Evolutionary conservation across 2,888 invertebrate species (phyloP).

Genomic region (Pachliopta kotzebuea): DNA sequence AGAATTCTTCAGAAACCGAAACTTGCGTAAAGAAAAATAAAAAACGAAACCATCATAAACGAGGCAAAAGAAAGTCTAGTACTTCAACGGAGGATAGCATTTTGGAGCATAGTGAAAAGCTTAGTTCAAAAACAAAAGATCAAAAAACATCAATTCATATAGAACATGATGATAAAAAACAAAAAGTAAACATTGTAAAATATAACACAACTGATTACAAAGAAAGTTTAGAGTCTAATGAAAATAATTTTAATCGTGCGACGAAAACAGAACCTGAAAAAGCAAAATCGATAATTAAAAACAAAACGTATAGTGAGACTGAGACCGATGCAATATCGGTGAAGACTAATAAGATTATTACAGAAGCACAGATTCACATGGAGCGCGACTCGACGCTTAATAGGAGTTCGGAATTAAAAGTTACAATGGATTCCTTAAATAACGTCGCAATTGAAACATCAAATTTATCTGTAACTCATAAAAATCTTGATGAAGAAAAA

Average conservation of each 20-base stretch:
- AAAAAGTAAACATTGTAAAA: slow-evolving; percentile 72
- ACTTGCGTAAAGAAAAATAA: slow-evolving; percentile 61
- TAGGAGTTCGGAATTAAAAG: slow-evolving; percentile 68
- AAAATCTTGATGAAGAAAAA: slow-evolving; percentile 42
- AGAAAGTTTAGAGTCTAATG: slow-evolving; percentile 36
- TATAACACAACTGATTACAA: slow-evolving; percentile 53
- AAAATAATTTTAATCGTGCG: slow-evolving; percentile 32
- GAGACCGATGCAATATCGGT: slow-evolving; percentile 73
- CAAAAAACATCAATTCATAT: slow-evolving; percentile 75
- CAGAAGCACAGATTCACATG: slow-evolving; percentile 78
- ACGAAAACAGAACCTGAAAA: slow-evolving; percentile 46
- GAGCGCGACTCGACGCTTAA: slow-evolving; percentile 67
- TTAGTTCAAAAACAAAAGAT: slow-evolving; percentile 65
- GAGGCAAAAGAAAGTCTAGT: slow-evolving; percentile 63
- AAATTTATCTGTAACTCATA: slow-evolving; percentile 54
- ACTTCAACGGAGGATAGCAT: slow-evolving; percentile 69
- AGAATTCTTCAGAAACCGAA: slow-evolving; percentile 59
- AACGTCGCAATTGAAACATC: slow-evolving; percentile 70
- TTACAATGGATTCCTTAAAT: slow-evolving; percentile 67
- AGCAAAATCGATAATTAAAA: slow-evolving; percentile 49
- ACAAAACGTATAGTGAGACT: slow-evolving; percentile 65
- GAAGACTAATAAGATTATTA: slow-evolving; percentile 73
- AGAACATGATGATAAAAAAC: slow-evolving; percentile 66
- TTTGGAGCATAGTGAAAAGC: slow-evolving; percentile 67
- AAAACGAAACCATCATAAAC: slow-evolving; percentile 66